Evolutionary conservation across 2,797 vertebrate species (phyloP).

Genomic region (Catharus ustulatus): DNA sequence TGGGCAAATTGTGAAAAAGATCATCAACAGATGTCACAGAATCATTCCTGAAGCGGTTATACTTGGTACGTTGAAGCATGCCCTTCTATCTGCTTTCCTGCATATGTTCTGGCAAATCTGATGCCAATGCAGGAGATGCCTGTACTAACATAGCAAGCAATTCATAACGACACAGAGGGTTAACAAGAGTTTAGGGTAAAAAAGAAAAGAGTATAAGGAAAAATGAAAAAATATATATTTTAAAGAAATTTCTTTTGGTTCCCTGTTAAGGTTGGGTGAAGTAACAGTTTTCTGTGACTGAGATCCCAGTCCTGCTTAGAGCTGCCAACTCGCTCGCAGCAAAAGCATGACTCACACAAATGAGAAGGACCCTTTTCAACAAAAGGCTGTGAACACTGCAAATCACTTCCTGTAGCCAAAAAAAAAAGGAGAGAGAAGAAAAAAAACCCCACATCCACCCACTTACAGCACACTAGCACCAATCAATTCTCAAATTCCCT

Average conservation of each 20-base stretch:
- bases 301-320: slow-evolving; percentile 82
- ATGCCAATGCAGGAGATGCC: slow-evolving; percentile 84
- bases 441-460: slow-evolving; percentile 81
- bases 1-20: slow-evolving; percentile 95
- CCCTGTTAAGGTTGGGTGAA: slow-evolving; percentile 73
- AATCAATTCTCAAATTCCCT: slow-evolving; percentile 94
- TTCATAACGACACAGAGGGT: slow-evolving; percentile 78
- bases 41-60: slow-evolving; percentile 99
- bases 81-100: slow-evolving; percentile 93
- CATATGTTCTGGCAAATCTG: slow-evolving; percentile 88
- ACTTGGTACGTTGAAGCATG: slow-evolving; percentile 99
- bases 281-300: slow-evolving; percentile 79
- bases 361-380: slow-evolving; percentile 98
- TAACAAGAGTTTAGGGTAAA: slow-evolving; percentile 64
- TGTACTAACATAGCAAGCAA: slow-evolving; percentile 89
- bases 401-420: slow-evolving; percentile 98
- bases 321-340: slow-evolving; percentile 93
- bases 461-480: slow-evolving; percentile 93
- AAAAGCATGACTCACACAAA: slow-evolving; percentile 98
- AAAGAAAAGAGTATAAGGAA: slow-evolving; percentile 60
- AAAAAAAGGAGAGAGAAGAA: slow-evolving; percentile 59
- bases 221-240: slow-evolving; percentile 18
- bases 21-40: slow-evolving; percentile 98
- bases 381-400: slow-evolving; percentile 99
- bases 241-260: slow-evolving; percentile 62